Evolutionary conservation across 2,888 invertebrate genomes (phyloP), one percentile per base, ranked within the genome.

Genomic region (Dicycla oo): DNA sequence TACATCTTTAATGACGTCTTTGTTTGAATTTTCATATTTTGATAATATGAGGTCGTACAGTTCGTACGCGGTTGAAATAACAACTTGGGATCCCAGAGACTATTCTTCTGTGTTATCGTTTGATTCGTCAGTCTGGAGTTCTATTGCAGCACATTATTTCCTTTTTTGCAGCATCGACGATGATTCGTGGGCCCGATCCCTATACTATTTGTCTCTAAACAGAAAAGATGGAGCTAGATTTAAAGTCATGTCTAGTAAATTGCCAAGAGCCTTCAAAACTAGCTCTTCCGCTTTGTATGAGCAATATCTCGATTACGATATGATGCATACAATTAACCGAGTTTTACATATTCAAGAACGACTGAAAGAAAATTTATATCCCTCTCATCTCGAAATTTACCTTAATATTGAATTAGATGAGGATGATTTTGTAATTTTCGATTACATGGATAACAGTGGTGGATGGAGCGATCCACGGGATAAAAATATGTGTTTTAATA

Each of bases 391-490:
- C 23, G 90, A 92, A 84, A 60, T 92, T 20, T 89, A 89, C 58
- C 76, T 87, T 23, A 72, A 90, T 64, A 84, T 93, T 30, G 89
- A 90, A 40, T 70, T 91, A 43, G 88, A 91, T 23, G 83, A 86
- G 20, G 88, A 91, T 40, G 88, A 89, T 13, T 89, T 83, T 68
- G 63, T 87, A 7, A 82, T 83, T 60, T 88, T 90, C 51, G 91
- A 91, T 78, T 88, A 90, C 60, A 75, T 83, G 18, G 88, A 89
- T 57, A 89, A 86, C 23, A 88, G 86, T 58, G 92, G 92, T 5
- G 93, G 92, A 11, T 92, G 92, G 91, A 91, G 80, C 63, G 93
- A 93, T 78, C 88, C 87, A 3, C 85, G 92, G 56, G 92, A 93
- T 73, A 89, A 83, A 79, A 81, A 80, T 4, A 80, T 93, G 62